These are phyloP conservation scores for Aphaenogaster ashmeadi DNA, from an alignment of 1,140 invertebrate species.

Conservation along the genomic window DNA sequence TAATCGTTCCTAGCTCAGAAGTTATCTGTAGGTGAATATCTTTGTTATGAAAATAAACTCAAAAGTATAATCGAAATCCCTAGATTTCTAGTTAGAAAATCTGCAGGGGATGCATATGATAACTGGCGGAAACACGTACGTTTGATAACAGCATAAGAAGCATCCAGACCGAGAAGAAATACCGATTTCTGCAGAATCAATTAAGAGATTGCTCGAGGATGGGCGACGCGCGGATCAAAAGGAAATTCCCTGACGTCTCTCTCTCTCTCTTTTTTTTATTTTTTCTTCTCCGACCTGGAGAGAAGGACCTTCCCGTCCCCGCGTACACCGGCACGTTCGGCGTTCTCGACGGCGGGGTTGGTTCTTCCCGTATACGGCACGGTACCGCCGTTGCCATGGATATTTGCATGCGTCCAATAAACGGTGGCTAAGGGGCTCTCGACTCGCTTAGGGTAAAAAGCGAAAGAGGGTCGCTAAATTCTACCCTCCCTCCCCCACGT, in stretches of 20 bases:
- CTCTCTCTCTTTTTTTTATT: constrained; percentile 6
- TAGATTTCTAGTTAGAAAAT: neutral
- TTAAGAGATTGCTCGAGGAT: constrained; percentile 72
- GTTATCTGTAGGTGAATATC: neutral
- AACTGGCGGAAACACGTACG: neutral
- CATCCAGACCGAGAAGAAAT: constrained; percentile 29
- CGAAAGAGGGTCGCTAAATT: constrained; percentile 85
- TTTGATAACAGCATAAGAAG: neutral
- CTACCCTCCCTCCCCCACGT: constrained; percentile 66
- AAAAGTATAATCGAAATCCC: neutral
- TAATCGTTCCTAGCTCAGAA: neutral
- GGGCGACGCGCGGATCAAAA: constrained; percentile 70
- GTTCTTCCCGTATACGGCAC: constrained; percentile 64
- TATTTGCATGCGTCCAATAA: constrained; percentile 88
- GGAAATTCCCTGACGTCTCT: constrained; percentile 58
- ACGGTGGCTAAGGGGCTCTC: constrained; percentile 87
- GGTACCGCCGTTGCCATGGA: constrained; percentile 86
- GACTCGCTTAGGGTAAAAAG: constrained; percentile 86
- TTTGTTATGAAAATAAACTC: neutral
- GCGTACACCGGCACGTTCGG: constrained; percentile 51
- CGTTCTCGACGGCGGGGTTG: constrained; percentile 63
- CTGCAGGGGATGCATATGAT: neutral
- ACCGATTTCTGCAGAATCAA: constrained; percentile 61
- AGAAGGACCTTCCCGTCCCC: neutral
- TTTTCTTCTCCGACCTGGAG: constrained; percentile 37